A percentile compares a stretch with the other conserved stretches of the same genome.
These are phyloP conservation scores for Teleiodes luculella DNA, from an alignment of 2,888 invertebrate species.

Conservation along the genomic window DNA sequence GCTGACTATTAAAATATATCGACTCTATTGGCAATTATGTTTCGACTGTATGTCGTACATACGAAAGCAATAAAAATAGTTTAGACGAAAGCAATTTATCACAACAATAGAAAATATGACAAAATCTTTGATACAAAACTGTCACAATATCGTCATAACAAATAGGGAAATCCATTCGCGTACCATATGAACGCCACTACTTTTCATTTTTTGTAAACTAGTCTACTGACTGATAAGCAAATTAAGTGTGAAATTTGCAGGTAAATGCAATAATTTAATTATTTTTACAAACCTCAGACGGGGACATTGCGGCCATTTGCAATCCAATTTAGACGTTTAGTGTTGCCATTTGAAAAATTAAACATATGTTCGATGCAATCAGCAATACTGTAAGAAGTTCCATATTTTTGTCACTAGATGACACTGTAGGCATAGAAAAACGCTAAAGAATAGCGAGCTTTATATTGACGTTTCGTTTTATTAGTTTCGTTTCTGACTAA, in stretches of 20 bases:
- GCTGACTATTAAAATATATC: background rate
- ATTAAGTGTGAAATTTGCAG: background rate
- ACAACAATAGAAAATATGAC: conserved; percentile 42
- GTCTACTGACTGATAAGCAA: conserved; percentile 4
- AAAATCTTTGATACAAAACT: conserved; percentile 31
- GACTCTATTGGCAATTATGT: background rate
- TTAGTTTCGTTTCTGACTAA: background rate
- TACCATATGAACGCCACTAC: background rate
- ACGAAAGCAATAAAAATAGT: background rate
- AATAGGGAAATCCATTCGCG: conserved; percentile 13
- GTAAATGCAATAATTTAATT: conserved; percentile 36
- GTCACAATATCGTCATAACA: conserved; percentile 36
- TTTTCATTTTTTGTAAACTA: background rate
- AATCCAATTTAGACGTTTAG: conserved; percentile 69
- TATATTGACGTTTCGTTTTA: background rate
- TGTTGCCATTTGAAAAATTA: conserved; percentile 45
- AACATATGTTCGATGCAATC: background rate
- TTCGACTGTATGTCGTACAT: background rate
- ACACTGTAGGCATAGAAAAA: background rate
- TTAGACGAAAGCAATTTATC: conserved; percentile 17
- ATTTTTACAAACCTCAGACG: conserved; percentile 83
- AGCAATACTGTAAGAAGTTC: no score
- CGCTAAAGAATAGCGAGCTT: background rate
- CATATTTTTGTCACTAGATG: conserved; percentile 9
- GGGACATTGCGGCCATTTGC: conserved; percentile 86